Evolutionary conservation across 2,888 invertebrate genomes (phyloP).

Genomic region (Podabrus alpinus): DNA sequence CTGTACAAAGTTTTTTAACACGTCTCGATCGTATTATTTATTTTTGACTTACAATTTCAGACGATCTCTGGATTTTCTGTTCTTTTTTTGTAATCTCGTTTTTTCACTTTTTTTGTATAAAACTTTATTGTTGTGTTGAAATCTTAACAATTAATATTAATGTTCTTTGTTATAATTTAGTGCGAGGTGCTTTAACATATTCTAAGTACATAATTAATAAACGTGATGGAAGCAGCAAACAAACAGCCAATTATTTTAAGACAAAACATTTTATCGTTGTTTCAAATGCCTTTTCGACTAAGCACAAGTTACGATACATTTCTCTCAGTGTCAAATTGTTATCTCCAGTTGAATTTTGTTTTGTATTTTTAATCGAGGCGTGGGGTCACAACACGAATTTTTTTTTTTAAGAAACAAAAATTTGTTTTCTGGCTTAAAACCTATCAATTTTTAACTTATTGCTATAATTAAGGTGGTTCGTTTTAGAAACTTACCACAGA

Average conservation of each 20-base stretch:
- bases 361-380: neutral
- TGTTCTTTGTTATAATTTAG: neutral
- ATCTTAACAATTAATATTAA: neutral
- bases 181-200: conserved; percentile 29
- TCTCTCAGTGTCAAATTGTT: neutral
- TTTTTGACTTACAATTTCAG: conserved; percentile 12
- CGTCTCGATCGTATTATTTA: conserved; percentile 20
- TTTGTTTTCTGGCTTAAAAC: no score
- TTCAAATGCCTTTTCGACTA: neutral
- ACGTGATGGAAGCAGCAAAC: conserved; percentile 15
- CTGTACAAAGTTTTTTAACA: conserved; percentile 16
- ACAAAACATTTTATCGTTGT: conserved; percentile 15
- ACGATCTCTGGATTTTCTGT: conserved; percentile 19
- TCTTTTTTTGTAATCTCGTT: conserved; percentile 16
- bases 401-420: no score
- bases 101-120: neutral
- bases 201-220: conserved; percentile 28
- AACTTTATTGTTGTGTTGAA: neutral
- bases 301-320: neutral
- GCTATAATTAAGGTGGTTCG: neutral
- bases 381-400: neutral
- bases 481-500: neutral
- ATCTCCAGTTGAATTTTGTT: neutral
- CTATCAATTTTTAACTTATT: neutral
- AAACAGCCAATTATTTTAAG: conserved; percentile 18